phyloP scores from a whole-genome alignment of 1,140 invertebrate genomes.

The Paralvinella palmiformis region DNA sequence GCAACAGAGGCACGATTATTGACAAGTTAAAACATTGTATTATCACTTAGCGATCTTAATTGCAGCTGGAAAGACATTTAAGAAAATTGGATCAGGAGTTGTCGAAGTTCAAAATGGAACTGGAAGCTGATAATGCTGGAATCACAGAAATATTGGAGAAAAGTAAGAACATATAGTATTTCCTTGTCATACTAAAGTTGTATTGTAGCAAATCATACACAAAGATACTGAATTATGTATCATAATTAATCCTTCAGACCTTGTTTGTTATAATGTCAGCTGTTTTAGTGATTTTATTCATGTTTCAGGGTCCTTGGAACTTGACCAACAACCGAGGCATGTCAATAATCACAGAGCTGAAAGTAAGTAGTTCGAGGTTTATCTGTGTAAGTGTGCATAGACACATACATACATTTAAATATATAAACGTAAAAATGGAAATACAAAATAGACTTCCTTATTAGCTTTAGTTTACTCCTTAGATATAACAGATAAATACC shows the following conservation, averaged over 20 bases:
- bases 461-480: too few relatives aligned
- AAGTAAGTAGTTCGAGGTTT: constrained; percentile 26
- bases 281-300: neutral
- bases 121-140: constrained; percentile 96
- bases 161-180: constrained; percentile 33
- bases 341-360: constrained; percentile 52
- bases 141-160: constrained; percentile 95
- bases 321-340: constrained; percentile 50
- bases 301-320: constrained; percentile 52
- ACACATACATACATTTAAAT: too few relatives aligned
- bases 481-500: too few relatives aligned
- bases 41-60: too few relatives aligned
- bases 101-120: constrained; percentile 93
- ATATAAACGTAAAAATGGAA: too few relatives aligned
- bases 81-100: constrained; percentile 87
- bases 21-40: too few relatives aligned
- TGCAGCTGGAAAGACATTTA: constrained; percentile 72
- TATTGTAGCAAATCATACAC: too few relatives aligned
- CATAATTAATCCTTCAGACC: too few relatives aligned
- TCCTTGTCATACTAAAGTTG: neutral
- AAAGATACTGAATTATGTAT: too few relatives aligned
- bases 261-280: neutral
- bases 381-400: too few relatives aligned
- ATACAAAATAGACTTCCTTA: too few relatives aligned
- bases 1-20: too few relatives aligned